Evolutionary conservation across 2,888 invertebrate species (phyloP).

Genomic region (Junonia oenone): DNA sequence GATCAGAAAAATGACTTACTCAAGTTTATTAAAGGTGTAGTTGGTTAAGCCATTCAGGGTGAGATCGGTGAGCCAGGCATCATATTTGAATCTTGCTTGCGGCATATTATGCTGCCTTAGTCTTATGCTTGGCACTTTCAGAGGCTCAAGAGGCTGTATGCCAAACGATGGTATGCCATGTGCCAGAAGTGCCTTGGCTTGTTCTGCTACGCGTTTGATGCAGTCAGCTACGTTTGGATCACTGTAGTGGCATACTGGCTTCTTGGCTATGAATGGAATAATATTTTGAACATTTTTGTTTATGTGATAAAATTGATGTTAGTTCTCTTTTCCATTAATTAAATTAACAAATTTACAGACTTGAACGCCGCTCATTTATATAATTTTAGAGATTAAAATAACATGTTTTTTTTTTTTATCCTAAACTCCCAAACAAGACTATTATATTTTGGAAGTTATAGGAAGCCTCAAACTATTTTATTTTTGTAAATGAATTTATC

Average conservation of each 20-base stretch:
- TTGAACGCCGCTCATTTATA: too few relatives aligned
- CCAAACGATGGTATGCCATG: conserved; percentile 79
- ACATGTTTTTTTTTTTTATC: too few relatives aligned
- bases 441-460: too few relatives aligned
- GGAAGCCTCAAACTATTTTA: too few relatives aligned
- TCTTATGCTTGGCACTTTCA: conserved; percentile 77
- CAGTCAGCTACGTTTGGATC: conserved; percentile 79
- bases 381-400: too few relatives aligned
- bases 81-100: conserved; percentile 70
- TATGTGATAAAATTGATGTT: neutral
- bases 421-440: too few relatives aligned
- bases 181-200: conserved; percentile 69
- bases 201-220: conserved; percentile 74
- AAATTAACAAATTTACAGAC: too few relatives aligned
- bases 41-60: conserved; percentile 67
- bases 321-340: conserved; percentile 2
- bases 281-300: neutral
- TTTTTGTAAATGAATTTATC: too few relatives aligned
- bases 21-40: conserved; percentile 70
- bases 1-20: conserved; percentile 54
- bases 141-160: conserved; percentile 80
- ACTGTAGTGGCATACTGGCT: conserved; percentile 74
- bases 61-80: conserved; percentile 73
- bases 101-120: conserved; percentile 76
- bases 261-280: conserved; percentile 28